Evolutionary conservation across 2,113 vertebrate genomes (phyloP).

Genomic region (Pungitius pungitius): DNA sequence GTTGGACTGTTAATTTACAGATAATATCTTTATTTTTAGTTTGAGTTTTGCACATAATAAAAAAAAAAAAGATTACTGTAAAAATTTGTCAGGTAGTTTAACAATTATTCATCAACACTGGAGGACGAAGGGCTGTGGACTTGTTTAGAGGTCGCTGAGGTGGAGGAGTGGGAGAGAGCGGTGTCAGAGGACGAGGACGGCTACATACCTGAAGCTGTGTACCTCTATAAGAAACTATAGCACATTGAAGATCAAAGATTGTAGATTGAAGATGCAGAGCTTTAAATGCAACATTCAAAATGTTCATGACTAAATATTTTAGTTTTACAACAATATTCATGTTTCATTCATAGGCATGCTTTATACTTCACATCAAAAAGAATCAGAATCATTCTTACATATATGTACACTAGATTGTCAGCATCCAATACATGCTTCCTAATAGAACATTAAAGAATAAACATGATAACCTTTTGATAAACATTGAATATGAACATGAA

Average conservation of each 20-base stretch:
- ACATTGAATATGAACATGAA: not conserved
- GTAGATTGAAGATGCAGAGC: not conserved
- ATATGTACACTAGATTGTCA: not conserved
- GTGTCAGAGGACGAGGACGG: constrained; percentile 75
- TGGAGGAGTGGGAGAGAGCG: constrained; percentile 85
- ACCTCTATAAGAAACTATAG: constrained; percentile 82
- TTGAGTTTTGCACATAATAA: too few relatives aligned
- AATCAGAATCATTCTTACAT: not conserved
- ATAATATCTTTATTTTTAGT: too few relatives aligned
- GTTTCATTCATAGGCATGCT: not conserved
- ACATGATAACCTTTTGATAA: not conserved
- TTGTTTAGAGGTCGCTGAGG: constrained; percentile 74
- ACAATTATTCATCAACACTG: constrained; percentile 48
- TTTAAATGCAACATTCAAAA: not conserved
- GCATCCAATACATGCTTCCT: not conserved
- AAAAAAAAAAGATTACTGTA: too few relatives aligned
- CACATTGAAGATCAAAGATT: not conserved
- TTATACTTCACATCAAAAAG: not conserved
- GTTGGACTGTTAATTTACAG: too few relatives aligned
- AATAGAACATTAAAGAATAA: not conserved
- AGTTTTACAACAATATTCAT: not conserved
- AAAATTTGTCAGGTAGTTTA: too few relatives aligned
- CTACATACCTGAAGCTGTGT: constrained; percentile 87
- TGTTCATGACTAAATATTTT: not conserved
- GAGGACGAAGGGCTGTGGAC: constrained; percentile 80